Evolutionary conservation across 1,140 invertebrate genomes (phyloP).

Genomic region (Drosophila trapezifrons): DNA sequence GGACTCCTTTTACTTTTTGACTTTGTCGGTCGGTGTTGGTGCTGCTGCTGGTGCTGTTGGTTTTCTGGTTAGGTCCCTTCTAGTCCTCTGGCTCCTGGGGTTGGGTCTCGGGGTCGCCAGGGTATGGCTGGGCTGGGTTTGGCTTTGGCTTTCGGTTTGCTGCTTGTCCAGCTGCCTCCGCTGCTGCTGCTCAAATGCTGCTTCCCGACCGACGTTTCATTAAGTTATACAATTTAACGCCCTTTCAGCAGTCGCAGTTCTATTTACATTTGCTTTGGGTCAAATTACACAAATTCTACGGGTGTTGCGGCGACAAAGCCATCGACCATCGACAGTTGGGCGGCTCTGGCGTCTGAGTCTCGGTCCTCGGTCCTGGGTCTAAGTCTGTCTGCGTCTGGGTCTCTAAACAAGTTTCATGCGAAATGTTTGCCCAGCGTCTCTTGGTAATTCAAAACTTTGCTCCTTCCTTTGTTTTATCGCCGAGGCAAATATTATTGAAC

Average conservation of each 20-base stretch:
- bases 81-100: slow-evolving; percentile 54
- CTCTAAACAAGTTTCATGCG: slow-evolving; percentile 70
- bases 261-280: slow-evolving; percentile 83
- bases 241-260: slow-evolving; percentile 79
- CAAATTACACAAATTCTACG: slow-evolving; percentile 83
- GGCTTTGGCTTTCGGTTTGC: slow-evolving; percentile 69
- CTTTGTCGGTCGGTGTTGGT: slow-evolving; percentile 62
- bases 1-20: slow-evolving; percentile 68
- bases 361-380: neutral
- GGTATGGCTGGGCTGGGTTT: slow-evolving; percentile 25
- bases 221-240: slow-evolving; percentile 83
- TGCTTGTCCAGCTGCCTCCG: slow-evolving; percentile 57
- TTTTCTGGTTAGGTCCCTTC: slow-evolving; percentile 73
- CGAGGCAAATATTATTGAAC: slow-evolving; percentile 73
- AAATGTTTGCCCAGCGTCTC: slow-evolving; percentile 67
- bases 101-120: slow-evolving; percentile 17
- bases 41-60: slow-evolving; percentile 57
- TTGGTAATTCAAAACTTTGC: slow-evolving; percentile 74
- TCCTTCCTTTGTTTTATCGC: slow-evolving; percentile 58
- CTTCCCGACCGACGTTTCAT: slow-evolving; percentile 67
- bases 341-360: slow-evolving; percentile 42
- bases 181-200: slow-evolving; percentile 22
- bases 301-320: slow-evolving; percentile 79
- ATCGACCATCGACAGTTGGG: slow-evolving; percentile 60
- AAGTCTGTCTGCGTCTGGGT: slow-evolving; percentile 17